Base-by-base conservation (phyloP, 1,140 invertebrate genomes). In the Achroia grisella region DNA sequence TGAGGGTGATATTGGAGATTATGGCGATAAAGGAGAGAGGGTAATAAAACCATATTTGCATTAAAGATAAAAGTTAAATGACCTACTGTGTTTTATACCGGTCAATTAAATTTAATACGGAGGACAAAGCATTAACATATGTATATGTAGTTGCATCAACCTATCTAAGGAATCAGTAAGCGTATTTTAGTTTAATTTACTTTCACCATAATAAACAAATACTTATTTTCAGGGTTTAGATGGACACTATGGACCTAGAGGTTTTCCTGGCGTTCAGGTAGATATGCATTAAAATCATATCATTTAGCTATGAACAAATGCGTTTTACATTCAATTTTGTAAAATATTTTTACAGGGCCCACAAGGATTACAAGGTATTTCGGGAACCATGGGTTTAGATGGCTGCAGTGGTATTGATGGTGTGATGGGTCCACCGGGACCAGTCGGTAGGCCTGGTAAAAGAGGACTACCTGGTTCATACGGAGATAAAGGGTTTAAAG, bases 361-460 rank as follows among this genome's bases (percentile, higher is more conserved):
- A 11, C 73, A 86, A 31, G 94, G 94, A 31, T 58, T 88, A 14
- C 76, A 89, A 37, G 93, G 94, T 9, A 76, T 89, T 3, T 48
- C 76, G 51, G 94, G 94, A 42, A 84, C 90, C 0, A 82, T 88
- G 9, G 94, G 94, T 34, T 71, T 94, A 29, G 93, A 95, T 58
- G 95, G 95, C 0, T 96, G 94, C 62, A 95, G 95, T 66, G 95
- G 95, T 54, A 91, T 91, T 1, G 93, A 95, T 53, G 94, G 94
- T 10, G 48, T 68, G 4, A 67, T 30, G 90, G 95, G 58, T 44
- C 58, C 8, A 9, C 85, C 89, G 10, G 95, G 95, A n/a, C 79
- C 75, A 10, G 79, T 80, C 4, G 93, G 93, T 12, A 45, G 57
- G 11, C 85, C 89, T 31, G 94, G 94, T 28, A 69, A 79, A 1